Conservation (phyloP, 2,888 invertebrate genomes). For the Zaprionus obscuricornis region DNA sequence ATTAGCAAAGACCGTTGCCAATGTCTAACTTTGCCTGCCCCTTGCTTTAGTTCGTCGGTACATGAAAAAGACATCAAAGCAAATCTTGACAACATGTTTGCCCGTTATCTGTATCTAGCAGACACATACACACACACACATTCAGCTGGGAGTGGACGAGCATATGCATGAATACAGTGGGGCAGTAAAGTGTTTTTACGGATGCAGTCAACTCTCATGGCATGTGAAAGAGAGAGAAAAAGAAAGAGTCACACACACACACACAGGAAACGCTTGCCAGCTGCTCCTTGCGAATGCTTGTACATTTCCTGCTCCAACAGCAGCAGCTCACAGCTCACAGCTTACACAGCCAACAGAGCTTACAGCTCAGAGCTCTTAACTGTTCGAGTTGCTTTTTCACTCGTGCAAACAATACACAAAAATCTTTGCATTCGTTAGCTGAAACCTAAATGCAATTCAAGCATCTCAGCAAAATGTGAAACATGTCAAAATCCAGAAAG, state of each 20-base stretch:
- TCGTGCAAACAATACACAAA: slow-evolving; percentile 31
- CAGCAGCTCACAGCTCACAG: slow-evolving; percentile 1
- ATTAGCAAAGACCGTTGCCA: too few relatives aligned
- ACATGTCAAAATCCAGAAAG: slow-evolving; percentile 21
- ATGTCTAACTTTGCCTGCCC: too few relatives aligned
- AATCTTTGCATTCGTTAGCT: slow-evolving; percentile 43
- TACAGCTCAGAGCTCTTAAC: slow-evolving; percentile 21
- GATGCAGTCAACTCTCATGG: slow-evolving; percentile 30
- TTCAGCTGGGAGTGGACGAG: slow-evolving; percentile 3
- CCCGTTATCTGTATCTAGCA: slow-evolving; percentile 68
- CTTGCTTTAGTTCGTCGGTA: slow-evolving; percentile 56
- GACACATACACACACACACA: slow-evolving; percentile 16
- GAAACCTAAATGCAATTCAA: slow-evolving; percentile 25
- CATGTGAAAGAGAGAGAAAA: slow-evolving; percentile 7
- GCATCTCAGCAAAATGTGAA: slow-evolving; percentile 4
- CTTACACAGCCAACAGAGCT: background rate
- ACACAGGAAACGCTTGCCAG: slow-evolving; percentile 51
- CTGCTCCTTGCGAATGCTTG: slow-evolving; percentile 56
- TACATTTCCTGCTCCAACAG: slow-evolving; percentile 60
- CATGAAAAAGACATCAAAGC: slow-evolving; percentile 77
- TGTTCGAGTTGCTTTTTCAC: slow-evolving; percentile 48
- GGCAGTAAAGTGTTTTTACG: slow-evolving; percentile 7
- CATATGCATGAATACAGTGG: background rate
- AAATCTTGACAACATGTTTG: slow-evolving; percentile 69
- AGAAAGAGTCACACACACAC: background rate